Conservation (phyloP, 2,797 vertebrate genomes). For the Tragopan temminckii region DNA sequence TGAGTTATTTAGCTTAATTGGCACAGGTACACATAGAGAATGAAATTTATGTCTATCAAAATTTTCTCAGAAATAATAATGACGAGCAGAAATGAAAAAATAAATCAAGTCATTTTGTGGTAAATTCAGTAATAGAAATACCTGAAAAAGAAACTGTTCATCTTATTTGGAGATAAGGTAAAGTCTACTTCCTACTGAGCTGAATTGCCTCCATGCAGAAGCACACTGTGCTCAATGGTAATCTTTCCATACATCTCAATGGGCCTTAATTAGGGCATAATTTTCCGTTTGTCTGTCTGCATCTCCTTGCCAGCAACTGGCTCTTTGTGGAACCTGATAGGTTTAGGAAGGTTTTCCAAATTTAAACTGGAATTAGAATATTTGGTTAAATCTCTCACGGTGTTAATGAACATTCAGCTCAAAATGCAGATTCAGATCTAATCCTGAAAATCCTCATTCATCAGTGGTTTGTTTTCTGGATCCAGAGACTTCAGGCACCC, state of each 20-base stretch:
- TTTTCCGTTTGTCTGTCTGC: slow-evolving; percentile 1
- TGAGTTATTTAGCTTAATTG: slow-evolving; percentile 34
- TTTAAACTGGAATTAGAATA: not conserved
- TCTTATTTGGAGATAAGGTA: not conserved
- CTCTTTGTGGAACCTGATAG: slow-evolving; percentile 6
- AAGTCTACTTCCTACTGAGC: not conserved
- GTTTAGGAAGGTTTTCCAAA: not conserved
- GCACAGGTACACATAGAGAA: not conserved
- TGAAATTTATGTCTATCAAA: not conserved
- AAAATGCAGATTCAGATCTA: not conserved
- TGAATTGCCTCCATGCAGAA: not conserved
- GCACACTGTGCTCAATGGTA: not conserved
- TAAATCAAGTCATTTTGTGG: not conserved
- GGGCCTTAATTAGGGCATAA: not conserved
- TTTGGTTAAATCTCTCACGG: not conserved
- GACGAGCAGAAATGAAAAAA: not conserved
- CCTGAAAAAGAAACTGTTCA: not conserved
- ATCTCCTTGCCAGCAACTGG: not conserved
- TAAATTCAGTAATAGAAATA: not conserved
- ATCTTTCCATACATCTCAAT: not conserved
- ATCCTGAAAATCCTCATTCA: not conserved
- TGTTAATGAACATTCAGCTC: not conserved
- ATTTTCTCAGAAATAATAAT: not conserved
- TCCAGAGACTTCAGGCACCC: not conserved
- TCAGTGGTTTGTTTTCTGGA: not conserved